Base-by-base conservation (phyloP, 2,888 invertebrate species). In the Drosophila melanocephala region DNA sequence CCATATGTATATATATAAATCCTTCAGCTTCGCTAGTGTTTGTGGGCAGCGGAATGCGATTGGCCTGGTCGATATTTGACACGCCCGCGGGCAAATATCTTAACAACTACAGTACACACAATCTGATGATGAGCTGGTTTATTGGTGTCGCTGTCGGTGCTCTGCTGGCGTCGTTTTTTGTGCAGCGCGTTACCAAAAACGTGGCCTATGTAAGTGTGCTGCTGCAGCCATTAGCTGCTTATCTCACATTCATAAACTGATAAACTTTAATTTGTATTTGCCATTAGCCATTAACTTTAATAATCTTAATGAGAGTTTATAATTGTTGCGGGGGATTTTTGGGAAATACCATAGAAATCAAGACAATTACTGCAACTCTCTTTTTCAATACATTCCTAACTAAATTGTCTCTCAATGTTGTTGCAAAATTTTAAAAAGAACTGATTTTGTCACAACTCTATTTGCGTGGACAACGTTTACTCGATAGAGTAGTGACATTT, bases 131-230 rank as follows among this genome's bases (percentile, higher is more conserved):
- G 70, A 88, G 88, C 19, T 93, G 92, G 91, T 92, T 93, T 68
- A 70, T 91, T 57, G 92, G 93, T 33, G 92, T 82, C 5, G 86
- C 90, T 0, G n/a, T 91, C 26, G 92, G 92, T 0, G 87, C 85
- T 30, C 75, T 91, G 9, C 58, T 91, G 37, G 91, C 92, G 1
- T 79, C 90, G 4, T 66, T 80, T 19, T 90, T 91, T 72, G 92
- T 92, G 3, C 92, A 93, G 60, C 81, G 87, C 10, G 78, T 90
- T 51, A 90, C 90, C 26, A 93, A 92, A 81, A 92, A 91, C 72
- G 83, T 92, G 53, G 87, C 91, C 32, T 87, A 91, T 73, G 92
- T 93, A 89, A 91, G 93, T 90, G 93, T 90, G 52, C 70, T 59
- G 28, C 55, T 60, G 63, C 62, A 59, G 63, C 62, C 66, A 79